phyloP scores from a whole-genome alignment of 2,797 vertebrate species.

The Mergus octosetaceus region DNA sequence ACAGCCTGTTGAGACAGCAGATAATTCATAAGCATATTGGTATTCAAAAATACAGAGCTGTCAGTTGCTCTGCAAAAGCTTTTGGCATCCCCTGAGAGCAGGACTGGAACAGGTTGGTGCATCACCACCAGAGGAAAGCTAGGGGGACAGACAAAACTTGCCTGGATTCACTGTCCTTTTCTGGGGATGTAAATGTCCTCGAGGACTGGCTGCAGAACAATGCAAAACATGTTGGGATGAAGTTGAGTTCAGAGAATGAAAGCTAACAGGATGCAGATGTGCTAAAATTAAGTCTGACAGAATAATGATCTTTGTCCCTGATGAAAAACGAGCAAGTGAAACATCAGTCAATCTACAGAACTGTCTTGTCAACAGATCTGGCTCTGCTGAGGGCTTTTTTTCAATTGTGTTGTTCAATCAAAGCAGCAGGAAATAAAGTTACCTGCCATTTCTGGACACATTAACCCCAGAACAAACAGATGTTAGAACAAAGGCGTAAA shows the following conservation, averaged over 20 bases:
- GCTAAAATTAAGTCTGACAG: conserved; percentile 26
- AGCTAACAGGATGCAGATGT: conserved; percentile 67
- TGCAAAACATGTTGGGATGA: neutral
- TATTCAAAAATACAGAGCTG: neutral
- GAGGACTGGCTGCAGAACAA: conserved; percentile 33
- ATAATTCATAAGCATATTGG: neutral
- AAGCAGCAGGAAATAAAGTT: neutral
- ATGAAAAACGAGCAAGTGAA: conserved; percentile 17
- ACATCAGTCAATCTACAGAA: conserved; percentile 1
- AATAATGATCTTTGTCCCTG: neutral
- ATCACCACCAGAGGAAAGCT: neutral
- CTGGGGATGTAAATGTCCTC: conserved; percentile 33
- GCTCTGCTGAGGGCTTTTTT: neutral
- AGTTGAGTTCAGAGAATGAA: neutral
- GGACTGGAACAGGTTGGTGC: neutral
- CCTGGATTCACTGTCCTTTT: neutral
- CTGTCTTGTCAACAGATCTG: conserved; percentile 31
- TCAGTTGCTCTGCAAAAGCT: neutral
- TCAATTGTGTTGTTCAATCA: neutral
- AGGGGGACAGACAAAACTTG: neutral
- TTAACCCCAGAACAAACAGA: neutral
- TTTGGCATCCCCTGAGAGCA: neutral
- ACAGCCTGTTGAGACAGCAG: neutral
- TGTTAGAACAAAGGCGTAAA: neutral
- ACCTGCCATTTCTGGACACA: neutral